These are phyloP conservation scores for Rhynchomys soricoides DNA, from an alignment of 2,113 vertebrate species.

Conservation along the genomic window DNA sequence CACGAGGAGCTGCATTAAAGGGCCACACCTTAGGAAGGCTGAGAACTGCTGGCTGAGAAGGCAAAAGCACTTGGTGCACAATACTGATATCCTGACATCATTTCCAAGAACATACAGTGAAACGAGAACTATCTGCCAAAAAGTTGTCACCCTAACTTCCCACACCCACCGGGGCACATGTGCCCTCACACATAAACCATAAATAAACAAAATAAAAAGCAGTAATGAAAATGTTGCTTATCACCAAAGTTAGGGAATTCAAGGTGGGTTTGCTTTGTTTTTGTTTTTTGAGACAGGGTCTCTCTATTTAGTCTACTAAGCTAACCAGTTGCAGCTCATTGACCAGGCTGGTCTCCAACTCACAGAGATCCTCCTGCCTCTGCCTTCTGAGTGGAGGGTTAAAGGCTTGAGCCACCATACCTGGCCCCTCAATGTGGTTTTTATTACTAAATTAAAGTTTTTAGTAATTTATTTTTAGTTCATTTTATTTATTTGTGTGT, in stretches of 20 bases:
- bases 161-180: neutral
- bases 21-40: neutral
- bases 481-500: neutral
- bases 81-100: neutral
- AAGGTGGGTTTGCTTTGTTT: neutral
- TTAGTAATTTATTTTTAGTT: neutral
- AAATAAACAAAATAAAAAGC: neutral
- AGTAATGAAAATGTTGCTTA: neutral
- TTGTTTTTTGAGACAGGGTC: neutral
- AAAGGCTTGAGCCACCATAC: neutral
- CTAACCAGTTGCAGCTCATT: no score
- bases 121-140: neutral
- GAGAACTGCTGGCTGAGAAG: neutral
- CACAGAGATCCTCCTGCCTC: neutral
- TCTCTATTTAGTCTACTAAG: neutral
- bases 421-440: neutral
- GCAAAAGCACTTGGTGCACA: neutral
- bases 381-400: neutral
- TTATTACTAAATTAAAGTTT: neutral
- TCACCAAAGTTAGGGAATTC: neutral
- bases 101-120: neutral
- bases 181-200: neutral
- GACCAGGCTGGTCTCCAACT: neutral
- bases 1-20: neutral
- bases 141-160: neutral